Percentiles rank a stretch among this genome's conserved stretches.
Evolutionary conservation across 1,140 invertebrate species (phyloP).

Genomic region (Camponotus vicinus): DNA sequence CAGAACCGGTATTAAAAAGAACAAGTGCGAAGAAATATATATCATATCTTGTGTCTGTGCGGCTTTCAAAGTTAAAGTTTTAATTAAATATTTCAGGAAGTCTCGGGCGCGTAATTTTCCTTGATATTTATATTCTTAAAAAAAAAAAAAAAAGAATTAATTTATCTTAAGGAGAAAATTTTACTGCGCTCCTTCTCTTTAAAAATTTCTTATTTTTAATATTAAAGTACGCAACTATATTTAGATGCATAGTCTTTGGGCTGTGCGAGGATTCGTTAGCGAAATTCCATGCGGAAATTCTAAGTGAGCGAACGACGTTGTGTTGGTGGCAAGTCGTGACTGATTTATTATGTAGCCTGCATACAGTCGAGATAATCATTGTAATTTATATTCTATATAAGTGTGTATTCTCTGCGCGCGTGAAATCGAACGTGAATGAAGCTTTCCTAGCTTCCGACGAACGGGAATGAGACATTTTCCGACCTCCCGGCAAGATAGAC

Average conservation of each 20-base stretch:
- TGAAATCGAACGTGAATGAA: slow-evolving; percentile 60
- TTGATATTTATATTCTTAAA: slow-evolving; percentile 23
- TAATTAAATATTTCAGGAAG: slow-evolving; percentile 47
- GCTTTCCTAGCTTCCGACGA: slow-evolving; percentile 14
- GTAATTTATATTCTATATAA: slow-evolving; percentile 66
- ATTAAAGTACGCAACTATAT: slow-evolving; percentile 16
- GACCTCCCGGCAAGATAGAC: slow-evolving; percentile 9
- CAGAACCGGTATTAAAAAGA: not conserved
- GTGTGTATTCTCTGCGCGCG: not conserved
- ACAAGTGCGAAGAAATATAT: not conserved
- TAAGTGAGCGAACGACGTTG: slow-evolving; percentile 64
- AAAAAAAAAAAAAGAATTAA: slow-evolving; percentile 33
- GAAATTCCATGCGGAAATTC: slow-evolving; percentile 74
- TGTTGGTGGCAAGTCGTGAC: slow-evolving; percentile 37
- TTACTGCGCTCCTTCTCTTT: slow-evolving; percentile 7
- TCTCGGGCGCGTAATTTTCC: not conserved
- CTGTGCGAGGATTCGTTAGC: slow-evolving; percentile 52
- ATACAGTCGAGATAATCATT: slow-evolving; percentile 36
- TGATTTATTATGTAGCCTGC: slow-evolving; percentile 69
- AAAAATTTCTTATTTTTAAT: slow-evolving; percentile 35
- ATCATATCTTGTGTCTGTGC: not conserved
- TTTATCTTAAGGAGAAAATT: slow-evolving; percentile 17
- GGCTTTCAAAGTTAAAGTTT: slow-evolving; percentile 39
- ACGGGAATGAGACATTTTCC: slow-evolving; percentile 1
- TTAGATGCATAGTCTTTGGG: not conserved